These are phyloP conservation scores for Mionectes olivaceus DNA, from an alignment of 2,797 vertebrate genomes.

Conservation along the genomic window DNA sequence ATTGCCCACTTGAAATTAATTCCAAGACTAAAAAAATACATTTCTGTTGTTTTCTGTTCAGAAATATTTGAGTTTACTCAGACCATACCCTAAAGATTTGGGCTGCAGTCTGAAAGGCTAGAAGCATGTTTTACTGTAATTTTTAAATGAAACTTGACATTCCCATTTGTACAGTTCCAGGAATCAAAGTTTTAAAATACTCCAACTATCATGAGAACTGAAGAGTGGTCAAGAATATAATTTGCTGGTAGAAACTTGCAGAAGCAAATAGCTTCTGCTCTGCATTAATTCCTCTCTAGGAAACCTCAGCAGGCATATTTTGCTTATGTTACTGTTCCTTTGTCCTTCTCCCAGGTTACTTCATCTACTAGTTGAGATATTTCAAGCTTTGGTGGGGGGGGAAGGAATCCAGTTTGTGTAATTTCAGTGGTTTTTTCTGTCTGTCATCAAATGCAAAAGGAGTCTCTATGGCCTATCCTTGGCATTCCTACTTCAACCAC, in stretches of 20 bases:
- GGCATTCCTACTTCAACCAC: neutral
- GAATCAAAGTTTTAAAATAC: slow-evolving; percentile 1
- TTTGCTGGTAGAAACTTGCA: neutral
- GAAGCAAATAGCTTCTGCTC: neutral
- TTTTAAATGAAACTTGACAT: neutral
- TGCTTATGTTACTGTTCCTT: neutral
- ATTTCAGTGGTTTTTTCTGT: neutral
- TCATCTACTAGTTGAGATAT: neutral
- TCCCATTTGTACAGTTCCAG: neutral
- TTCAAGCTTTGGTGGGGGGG: neutral
- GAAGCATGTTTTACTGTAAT: neutral
- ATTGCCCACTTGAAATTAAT: neutral
- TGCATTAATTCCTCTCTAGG: neutral
- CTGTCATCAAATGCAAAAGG: neutral
- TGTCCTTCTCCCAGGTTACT: slow-evolving; percentile 9
- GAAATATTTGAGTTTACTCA: neutral
- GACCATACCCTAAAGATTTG: neutral
- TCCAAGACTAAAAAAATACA: neutral
- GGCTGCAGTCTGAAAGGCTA: neutral
- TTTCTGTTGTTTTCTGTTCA: neutral
- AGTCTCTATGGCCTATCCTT: neutral
- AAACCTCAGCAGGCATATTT: neutral
- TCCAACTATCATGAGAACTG: neutral
- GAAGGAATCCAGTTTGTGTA: neutral
- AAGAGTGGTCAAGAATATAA: slow-evolving; percentile 32